phyloP scores from a whole-genome alignment of 2,888 invertebrate genomes.

The Pasiphila rectangulata region DNA sequence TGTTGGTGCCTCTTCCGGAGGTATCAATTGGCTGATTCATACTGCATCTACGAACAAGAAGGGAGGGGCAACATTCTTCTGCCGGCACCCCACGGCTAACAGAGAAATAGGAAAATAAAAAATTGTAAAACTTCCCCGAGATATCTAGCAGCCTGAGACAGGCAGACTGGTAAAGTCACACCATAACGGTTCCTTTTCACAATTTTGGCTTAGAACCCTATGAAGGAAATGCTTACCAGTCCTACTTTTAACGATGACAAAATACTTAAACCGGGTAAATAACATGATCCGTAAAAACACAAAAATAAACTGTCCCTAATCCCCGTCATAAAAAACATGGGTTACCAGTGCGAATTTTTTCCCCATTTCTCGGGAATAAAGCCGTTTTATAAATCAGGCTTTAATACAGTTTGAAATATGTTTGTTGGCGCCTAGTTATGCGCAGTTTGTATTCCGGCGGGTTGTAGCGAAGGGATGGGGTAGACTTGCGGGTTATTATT shows the following conservation, averaged over 20 bases:
- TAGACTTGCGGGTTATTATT: neutral
- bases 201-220: neutral
- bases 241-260: too few relatives aligned
- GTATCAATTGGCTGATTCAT: too few relatives aligned
- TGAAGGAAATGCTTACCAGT: neutral
- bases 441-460: conserved; percentile 61
- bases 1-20: too few relatives aligned
- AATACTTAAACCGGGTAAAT: conserved; percentile 16
- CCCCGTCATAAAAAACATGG: conserved; percentile 46
- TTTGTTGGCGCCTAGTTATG: conserved; percentile 51
- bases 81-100: too few relatives aligned
- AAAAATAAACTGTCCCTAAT: conserved; percentile 39
- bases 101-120: too few relatives aligned
- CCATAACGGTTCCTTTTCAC: too few relatives aligned
- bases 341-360: conserved; percentile 44
- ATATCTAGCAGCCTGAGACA: too few relatives aligned
- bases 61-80: too few relatives aligned
- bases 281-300: conserved; percentile 29
- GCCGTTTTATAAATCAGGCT: conserved; percentile 61
- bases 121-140: too few relatives aligned
- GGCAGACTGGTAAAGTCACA: too few relatives aligned
- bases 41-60: too few relatives aligned
- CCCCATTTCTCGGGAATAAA: conserved; percentile 42
- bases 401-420: conserved; percentile 66
- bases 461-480: conserved; percentile 32